Percentiles rank a stretch among this genome's conserved stretches.
These are phyloP conservation scores for Isaurus tuberculatus DNA, from an alignment of 92 coral and sea anemone species.

Conservation along the genomic window DNA sequence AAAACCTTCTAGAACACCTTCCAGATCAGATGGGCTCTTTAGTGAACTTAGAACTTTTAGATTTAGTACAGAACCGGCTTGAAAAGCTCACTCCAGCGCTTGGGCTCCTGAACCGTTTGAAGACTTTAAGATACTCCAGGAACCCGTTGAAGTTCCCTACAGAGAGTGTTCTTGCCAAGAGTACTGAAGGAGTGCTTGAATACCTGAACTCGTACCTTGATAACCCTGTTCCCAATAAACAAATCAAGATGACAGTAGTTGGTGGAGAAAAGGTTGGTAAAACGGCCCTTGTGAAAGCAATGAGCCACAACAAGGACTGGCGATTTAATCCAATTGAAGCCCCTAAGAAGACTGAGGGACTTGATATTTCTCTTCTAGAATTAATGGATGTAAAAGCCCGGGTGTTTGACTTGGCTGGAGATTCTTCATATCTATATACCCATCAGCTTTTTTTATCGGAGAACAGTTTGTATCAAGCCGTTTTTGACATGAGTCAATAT, in stretches of 20 bases:
- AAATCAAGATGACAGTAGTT: slow-evolving; percentile 75
- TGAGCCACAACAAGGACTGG: slow-evolving; percentile 68
- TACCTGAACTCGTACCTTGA: slow-evolving; percentile 77
- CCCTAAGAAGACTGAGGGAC: slow-evolving; percentile 66
- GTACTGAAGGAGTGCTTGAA: slow-evolving; percentile 76
- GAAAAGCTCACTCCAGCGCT: slow-evolving; percentile 83
- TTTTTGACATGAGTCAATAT: slow-evolving; percentile 84
- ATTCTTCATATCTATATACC: slow-evolving; percentile 59
- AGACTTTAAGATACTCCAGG: slow-evolving; percentile 59
- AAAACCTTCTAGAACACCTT: slow-evolving; percentile 70
- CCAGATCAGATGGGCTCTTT: slow-evolving; percentile 86
- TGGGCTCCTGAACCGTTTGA: slow-evolving; percentile 75
- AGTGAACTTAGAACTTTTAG: slow-evolving; percentile 69
- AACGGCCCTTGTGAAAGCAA: slow-evolving; percentile 69
- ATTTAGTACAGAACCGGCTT: slow-evolving; percentile 72
- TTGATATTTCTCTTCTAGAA: slow-evolving; percentile 68
- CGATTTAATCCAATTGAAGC: slow-evolving; percentile 66
- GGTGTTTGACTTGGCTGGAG: slow-evolving; percentile 86
- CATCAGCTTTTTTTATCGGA: slow-evolving; percentile 83
- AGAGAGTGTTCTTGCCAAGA: slow-evolving; percentile 66
- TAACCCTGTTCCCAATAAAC: slow-evolving; percentile 81
- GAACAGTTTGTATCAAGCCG: slow-evolving; percentile 84
- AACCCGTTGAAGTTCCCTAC: slow-evolving; percentile 83
- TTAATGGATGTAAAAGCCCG: slow-evolving; percentile 69
- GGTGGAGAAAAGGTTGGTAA: slow-evolving; percentile 86